These are phyloP conservation scores for Drosophila micromelanica DNA, from an alignment of 1,140 invertebrate genomes.

Conservation along the genomic window DNA sequence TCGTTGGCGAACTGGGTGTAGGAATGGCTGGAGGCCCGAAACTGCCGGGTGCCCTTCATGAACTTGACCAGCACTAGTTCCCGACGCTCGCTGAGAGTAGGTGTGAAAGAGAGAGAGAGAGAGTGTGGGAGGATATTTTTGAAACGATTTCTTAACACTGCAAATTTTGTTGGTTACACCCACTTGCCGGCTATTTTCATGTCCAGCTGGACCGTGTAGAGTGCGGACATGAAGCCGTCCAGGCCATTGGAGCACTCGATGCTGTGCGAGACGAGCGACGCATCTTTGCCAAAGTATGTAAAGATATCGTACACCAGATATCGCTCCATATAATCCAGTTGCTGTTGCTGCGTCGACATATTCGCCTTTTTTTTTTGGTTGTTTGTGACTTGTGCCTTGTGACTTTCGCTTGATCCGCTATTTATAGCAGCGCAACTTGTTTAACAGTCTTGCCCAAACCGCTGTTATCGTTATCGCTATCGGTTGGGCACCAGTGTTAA, in stretches of 20 bases:
- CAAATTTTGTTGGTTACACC: neutral
- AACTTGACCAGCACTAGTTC: constrained; percentile 73
- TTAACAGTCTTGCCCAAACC: neutral
- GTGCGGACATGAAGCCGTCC: constrained; percentile 80
- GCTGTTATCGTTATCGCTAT: constrained; percentile 13
- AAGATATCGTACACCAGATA: constrained; percentile 66
- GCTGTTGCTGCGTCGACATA: constrained; percentile 63
- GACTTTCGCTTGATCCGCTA: neutral
- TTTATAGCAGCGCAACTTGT: constrained; percentile 7
- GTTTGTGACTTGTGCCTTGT: no score
- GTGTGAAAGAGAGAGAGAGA: neutral
- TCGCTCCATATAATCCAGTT: constrained; percentile 68
- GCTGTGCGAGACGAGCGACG: constrained; percentile 44
- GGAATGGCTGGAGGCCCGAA: constrained; percentile 67
- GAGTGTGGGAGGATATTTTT: neutral
- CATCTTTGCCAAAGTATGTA: constrained; percentile 54
- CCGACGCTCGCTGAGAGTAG: neutral
- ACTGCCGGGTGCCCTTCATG: constrained; percentile 73
- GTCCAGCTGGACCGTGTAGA: constrained; percentile 70
- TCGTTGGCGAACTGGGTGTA: constrained; percentile 79
- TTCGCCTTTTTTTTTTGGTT: neutral
- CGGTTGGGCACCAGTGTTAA: neutral
- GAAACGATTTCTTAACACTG: no score
- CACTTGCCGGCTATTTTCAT: constrained; percentile 37
- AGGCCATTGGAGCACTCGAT: constrained; percentile 63